phyloP scores from a whole-genome alignment of 2,797 vertebrate genomes.

The Melanogrammus aeglefinus region DNA sequence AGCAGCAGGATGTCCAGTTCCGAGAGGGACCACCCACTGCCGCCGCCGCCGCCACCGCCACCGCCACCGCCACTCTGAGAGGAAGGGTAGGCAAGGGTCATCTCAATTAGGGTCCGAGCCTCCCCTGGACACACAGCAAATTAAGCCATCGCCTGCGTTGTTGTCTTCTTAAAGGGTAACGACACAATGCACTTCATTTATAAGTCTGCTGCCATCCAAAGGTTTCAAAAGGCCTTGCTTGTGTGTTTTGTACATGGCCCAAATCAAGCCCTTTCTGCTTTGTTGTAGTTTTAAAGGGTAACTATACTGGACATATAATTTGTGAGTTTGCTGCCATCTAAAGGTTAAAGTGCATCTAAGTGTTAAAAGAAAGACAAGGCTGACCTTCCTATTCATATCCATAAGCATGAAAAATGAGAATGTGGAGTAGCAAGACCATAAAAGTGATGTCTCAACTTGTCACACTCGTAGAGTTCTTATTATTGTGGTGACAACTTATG shows the following conservation, averaged over 20 bases:
- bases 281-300: background rate
- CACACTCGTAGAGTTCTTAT: background rate
- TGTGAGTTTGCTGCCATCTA: slow-evolving; percentile 3
- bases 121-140: background rate
- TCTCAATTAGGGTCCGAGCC: background rate
- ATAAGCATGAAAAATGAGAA: background rate
- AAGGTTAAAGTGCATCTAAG: background rate
- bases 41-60: slow-evolving; percentile 51
- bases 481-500: background rate
- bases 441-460: background rate
- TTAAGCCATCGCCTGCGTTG: background rate
- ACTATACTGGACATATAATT: background rate
- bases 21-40: slow-evolving; percentile 72
- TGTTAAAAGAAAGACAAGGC: background rate
- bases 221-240: background rate
- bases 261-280: background rate
- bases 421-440: background rate
- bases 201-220: slow-evolving; percentile 2
- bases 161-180: background rate
- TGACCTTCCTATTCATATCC: background rate
- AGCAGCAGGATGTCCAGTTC: slow-evolving; percentile 85
- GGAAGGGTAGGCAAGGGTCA: background rate
- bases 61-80: slow-evolving; percentile 59
- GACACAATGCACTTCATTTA: background rate
- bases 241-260: background rate